Conservation (phyloP, 2,888 invertebrate genomes). For the Hemicrepidius hirtus region DNA sequence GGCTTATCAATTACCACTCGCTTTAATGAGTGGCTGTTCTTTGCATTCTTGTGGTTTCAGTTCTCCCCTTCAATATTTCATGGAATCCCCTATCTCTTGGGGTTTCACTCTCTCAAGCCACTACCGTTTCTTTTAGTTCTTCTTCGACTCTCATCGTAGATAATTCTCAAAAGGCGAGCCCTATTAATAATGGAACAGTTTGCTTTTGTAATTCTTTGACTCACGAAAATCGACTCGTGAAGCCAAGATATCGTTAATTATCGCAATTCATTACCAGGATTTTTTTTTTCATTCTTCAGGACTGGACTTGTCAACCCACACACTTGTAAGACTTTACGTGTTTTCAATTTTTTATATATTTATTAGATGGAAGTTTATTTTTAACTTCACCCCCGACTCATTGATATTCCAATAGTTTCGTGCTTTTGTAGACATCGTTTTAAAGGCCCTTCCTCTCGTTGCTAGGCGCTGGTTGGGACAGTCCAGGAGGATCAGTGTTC, state of each 20-base stretch:
- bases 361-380: no score
- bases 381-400: no score
- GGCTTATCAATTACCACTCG: slow-evolving; percentile 50
- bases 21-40: slow-evolving; percentile 52
- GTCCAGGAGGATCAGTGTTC: no score
- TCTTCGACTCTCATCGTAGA: slow-evolving; percentile 31
- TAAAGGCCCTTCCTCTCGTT: no score
- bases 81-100: slow-evolving; percentile 49
- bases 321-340: no score
- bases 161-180: slow-evolving; percentile 54
- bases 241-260: slow-evolving; percentile 4
- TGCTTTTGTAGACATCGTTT: no score
- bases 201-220: slow-evolving; percentile 53
- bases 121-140: slow-evolving; percentile 49
- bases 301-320: no score
- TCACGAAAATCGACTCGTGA: slow-evolving; percentile 24
- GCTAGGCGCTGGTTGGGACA: no score
- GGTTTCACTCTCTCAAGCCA: slow-evolving; percentile 46
- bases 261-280: no score
- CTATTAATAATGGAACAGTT: slow-evolving; percentile 58
- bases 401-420: no score
- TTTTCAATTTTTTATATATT: no score
- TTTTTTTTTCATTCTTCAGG: no score
- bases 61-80: slow-evolving; percentile 56
- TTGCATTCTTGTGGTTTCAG: slow-evolving; percentile 52